Base-by-base conservation (phyloP, 2,797 vertebrate genomes). In the Hydrolagus colliei region DNA sequence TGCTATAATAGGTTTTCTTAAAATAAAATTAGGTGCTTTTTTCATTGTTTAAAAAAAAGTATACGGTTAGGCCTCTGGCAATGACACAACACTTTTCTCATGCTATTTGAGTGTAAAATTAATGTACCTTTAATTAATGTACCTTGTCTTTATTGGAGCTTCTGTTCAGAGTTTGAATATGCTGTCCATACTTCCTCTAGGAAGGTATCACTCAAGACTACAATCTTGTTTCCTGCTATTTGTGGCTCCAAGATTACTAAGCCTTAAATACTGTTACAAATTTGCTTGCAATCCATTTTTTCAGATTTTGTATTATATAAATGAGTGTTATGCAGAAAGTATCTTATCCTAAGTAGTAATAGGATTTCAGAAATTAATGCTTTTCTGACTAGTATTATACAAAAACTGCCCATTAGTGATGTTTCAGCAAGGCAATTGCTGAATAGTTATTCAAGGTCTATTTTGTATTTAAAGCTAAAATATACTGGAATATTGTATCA, bases 401-500 rank as follows among this genome's bases (percentile, higher is more conserved):
- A 41, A 4, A 27, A 68, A 82, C 68, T 68, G 32, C 32, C 32
- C 14, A 12, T 5, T 6, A 9, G 41, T 9, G 5, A 8, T 67
- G n/a, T 52, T 84, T 84, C 32, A 63, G 68, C 65, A 68, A 41
- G 32, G 41, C 59, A 77, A 77, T 77, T 16, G 8, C 59, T 67
- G 68, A 68, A 84, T 10, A 84, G 35, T 77, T 71, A 4, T 41
- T 84, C 9, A 71, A 14, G 8, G 1, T 35, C 27, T 80, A 63
- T 80, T 2, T 41, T 71, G 18, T 20, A 68, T 41, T 71, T 84
- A 84, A 68, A 84, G 65, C 75, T 61, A 77, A 61, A 8, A 18
- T 13, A 71, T 18, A 84, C 65, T 84, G 65, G 65, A 71, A 71
- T 84, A 20, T 82, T 82, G 27, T 41, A 41, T 82, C 41, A 27